Evolutionary conservation across 2,888 invertebrate genomes (phyloP).

Genomic region (Amblyteles armatorius): DNA sequence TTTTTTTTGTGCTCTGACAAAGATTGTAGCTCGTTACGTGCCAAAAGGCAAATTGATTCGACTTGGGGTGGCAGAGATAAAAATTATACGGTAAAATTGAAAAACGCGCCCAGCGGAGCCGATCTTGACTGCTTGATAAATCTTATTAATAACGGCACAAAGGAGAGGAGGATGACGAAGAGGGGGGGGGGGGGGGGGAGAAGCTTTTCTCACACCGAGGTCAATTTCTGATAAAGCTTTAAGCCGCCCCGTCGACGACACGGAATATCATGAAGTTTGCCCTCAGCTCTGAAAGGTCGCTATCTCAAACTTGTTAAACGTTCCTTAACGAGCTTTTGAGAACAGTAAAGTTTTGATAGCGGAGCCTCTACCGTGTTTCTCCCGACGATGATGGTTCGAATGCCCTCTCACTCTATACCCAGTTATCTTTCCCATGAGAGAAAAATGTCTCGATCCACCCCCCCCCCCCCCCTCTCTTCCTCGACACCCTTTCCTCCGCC

Average conservation of each 20-base stretch:
- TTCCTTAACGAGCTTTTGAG: conserved; percentile 57
- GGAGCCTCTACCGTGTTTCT: conserved; percentile 17
- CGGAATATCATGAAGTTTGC: conserved; percentile 9
- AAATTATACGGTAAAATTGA: background rate
- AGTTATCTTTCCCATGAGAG: conserved; percentile 26
- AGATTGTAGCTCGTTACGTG: background rate
- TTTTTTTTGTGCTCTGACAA: background rate
- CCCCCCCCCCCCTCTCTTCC: too few species aligned
- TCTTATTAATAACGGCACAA: background rate
- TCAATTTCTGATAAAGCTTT: conserved; percentile 43
- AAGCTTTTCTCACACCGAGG: conserved; percentile 10
- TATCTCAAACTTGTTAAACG: conserved; percentile 65
- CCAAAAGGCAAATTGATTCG: background rate
- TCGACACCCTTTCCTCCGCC: too few species aligned
- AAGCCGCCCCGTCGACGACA: conserved; percentile 9
- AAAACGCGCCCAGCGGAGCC: background rate
- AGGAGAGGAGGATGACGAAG: background rate
- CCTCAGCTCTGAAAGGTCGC: conserved; percentile 34
- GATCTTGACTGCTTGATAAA: background rate
- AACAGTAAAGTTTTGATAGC: conserved; percentile 61
- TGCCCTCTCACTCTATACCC: background rate
- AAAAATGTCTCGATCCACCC: conserved; percentile 17
- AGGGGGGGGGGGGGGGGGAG: background rate
- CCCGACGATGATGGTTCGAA: conserved; percentile 13
- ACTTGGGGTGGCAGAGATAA: background rate